Percentiles rank a stretch among this genome's conserved stretches.
These are phyloP conservation scores for Charaxes varanes DNA, from an alignment of 1,140 invertebrate genomes.

Conservation along the genomic window DNA sequence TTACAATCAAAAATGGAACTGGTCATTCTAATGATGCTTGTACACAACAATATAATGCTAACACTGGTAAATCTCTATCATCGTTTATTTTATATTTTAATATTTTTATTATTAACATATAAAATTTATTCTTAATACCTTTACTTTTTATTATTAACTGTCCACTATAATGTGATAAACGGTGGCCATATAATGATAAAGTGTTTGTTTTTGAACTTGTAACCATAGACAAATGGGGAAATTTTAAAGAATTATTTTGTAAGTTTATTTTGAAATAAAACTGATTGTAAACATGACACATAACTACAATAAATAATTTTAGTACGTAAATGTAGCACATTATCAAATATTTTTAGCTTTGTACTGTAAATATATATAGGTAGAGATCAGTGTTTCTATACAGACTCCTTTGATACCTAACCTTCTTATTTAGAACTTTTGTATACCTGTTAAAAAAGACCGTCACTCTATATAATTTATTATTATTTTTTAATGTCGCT, in stretches of 20 bases:
- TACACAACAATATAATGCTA: too few species aligned
- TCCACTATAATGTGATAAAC: constrained; percentile 19
- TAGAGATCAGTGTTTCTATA: constrained; percentile 62
- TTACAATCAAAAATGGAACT: too few species aligned
- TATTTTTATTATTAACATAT: neutral
- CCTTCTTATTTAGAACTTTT: constrained; percentile 58
- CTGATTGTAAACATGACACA: constrained; percentile 17
- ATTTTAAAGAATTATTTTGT: constrained; percentile 2
- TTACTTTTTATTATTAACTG: constrained; percentile 5
- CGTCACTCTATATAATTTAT: constrained; percentile 28
- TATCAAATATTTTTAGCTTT: constrained; percentile 58
- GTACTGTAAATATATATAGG: constrained; percentile 57
- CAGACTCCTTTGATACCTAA: constrained; percentile 65
- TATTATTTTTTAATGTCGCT: constrained; percentile 22
- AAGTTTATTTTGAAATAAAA: constrained; percentile 11
- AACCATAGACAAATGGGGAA: neutral
- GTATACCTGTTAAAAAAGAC: constrained; percentile 39
- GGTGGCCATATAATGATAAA: constrained; percentile 18
- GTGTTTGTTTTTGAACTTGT: too few species aligned
- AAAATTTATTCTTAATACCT: neutral
- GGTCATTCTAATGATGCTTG: too few species aligned
- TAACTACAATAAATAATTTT: constrained; percentile 32
- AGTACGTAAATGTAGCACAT: constrained; percentile 47
- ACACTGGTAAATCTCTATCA: too few species aligned
- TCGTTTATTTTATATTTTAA: too few species aligned